phyloP scores from a whole-genome alignment of 2,888 invertebrate species.

The Eretmocerus hayati region DNA sequence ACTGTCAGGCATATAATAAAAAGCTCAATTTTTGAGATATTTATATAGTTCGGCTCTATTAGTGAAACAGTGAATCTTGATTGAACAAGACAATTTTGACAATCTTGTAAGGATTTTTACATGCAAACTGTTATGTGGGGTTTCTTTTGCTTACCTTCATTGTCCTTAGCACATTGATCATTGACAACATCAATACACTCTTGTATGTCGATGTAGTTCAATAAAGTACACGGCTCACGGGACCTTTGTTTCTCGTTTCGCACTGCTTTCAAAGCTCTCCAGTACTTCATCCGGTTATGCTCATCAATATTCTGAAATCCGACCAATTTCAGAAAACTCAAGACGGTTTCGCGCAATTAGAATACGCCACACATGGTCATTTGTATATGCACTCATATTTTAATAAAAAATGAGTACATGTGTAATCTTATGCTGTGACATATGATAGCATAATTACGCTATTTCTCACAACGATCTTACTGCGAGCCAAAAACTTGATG shows the following conservation, averaged over 20 bases:
- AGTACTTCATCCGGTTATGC: slow-evolving; percentile 54
- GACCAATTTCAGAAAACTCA: too few species aligned
- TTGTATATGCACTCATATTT: too few species aligned
- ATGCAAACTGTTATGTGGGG: slow-evolving; percentile 10
- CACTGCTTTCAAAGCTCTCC: slow-evolving; percentile 47
- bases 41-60: too few species aligned
- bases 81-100: neutral
- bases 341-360: too few species aligned
- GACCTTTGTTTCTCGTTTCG: slow-evolving; percentile 50
- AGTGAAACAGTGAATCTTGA: neutral
- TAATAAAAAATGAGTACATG: too few species aligned
- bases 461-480: too few species aligned
- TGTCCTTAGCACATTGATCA: slow-evolving; percentile 51
- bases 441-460: too few species aligned
- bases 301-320: slow-evolving; percentile 50
- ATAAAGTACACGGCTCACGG: slow-evolving; percentile 51
- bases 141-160: slow-evolving; percentile 50
- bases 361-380: too few species aligned
- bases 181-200: slow-evolving; percentile 62
- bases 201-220: slow-evolving; percentile 62
- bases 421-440: too few species aligned
- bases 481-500: too few species aligned
- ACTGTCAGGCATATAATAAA: too few species aligned
- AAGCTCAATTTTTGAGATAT: too few species aligned
- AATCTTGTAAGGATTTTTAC: neutral